These are phyloP conservation scores for Corvus hawaiiensis DNA, from an alignment of 2,113 vertebrate species.

Conservation along the genomic window DNA sequence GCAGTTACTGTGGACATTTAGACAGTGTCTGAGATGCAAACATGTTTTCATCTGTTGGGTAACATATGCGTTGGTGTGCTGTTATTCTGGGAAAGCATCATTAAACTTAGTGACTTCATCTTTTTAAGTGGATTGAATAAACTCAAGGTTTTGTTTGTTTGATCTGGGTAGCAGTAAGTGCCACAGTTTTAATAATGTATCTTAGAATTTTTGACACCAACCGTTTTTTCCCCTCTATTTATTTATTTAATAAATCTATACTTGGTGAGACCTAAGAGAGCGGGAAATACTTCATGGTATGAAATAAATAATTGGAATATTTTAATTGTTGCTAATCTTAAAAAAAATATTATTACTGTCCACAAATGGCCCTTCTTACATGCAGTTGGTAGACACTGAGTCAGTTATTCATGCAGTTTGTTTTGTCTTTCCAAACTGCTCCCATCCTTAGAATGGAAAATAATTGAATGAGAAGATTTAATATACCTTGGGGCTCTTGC, in stretches of 20 bases:
- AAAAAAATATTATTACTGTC: background rate
- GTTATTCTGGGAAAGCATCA: background rate
- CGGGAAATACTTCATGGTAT: background rate
- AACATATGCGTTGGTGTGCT: background rate
- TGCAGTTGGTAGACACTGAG: background rate
- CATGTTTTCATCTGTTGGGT: background rate
- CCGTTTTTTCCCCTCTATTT: fast-evolving
- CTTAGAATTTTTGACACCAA: background rate
- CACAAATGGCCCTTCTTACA: background rate
- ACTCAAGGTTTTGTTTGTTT: background rate
- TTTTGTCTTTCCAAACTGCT: constrained; percentile 7
- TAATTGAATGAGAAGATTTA: background rate
- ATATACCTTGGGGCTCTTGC: background rate
- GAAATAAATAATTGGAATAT: background rate
- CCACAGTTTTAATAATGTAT: background rate
- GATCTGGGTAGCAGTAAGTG: background rate
- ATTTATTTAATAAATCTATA: background rate
- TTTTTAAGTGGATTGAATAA: background rate
- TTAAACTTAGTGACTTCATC: background rate
- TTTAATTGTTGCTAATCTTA: background rate
- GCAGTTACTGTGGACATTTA: background rate
- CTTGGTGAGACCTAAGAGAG: background rate
- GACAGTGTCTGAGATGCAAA: background rate
- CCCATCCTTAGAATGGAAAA: background rate
- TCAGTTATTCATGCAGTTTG: background rate